A percentile compares a stretch with the other conserved stretches of the same genome.
Conservation (phyloP, 2,797 vertebrate species). For the Epinephelus awoara region DNA sequence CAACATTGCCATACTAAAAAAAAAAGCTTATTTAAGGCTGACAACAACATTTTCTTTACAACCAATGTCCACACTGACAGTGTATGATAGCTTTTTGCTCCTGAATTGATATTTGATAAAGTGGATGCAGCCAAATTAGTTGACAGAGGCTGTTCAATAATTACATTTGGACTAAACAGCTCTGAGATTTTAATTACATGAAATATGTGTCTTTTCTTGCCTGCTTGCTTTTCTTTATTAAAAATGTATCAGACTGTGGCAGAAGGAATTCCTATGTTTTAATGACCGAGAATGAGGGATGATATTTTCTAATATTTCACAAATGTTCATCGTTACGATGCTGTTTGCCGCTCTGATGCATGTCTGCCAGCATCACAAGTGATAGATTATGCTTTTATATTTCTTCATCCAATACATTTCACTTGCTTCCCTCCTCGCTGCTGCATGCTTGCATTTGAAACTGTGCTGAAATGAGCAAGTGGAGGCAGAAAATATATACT, state of each 20-base stretch:
- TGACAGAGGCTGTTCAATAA: constrained; percentile 40
- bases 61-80: constrained; percentile 39
- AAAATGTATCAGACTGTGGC: constrained; percentile 52
- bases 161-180: constrained; percentile 52
- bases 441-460: constrained; percentile 20
- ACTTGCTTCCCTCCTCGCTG: not conserved
- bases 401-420: not conserved
- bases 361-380: constrained; percentile 12
- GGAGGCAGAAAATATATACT: not conserved
- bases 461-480: constrained; percentile 13
- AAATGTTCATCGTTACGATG: constrained; percentile 26
- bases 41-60: not conserved
- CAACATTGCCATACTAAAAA: constrained; percentile 2
- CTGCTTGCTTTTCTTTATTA: constrained; percentile 52
- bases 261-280: constrained; percentile 34
- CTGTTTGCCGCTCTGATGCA: not conserved
- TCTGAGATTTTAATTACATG: constrained; percentile 52
- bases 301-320: constrained; percentile 28
- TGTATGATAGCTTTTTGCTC: constrained; percentile 7
- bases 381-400: constrained; percentile 19
- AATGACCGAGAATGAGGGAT: constrained; percentile 31
- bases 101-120: constrained; percentile 36
- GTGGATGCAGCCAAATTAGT: constrained; percentile 28
- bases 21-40: constrained; percentile 11
- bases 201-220: constrained; percentile 32